Evolutionary conservation across 2,113 vertebrate species (phyloP).

Genomic region (Crotalus viridis): DNA sequence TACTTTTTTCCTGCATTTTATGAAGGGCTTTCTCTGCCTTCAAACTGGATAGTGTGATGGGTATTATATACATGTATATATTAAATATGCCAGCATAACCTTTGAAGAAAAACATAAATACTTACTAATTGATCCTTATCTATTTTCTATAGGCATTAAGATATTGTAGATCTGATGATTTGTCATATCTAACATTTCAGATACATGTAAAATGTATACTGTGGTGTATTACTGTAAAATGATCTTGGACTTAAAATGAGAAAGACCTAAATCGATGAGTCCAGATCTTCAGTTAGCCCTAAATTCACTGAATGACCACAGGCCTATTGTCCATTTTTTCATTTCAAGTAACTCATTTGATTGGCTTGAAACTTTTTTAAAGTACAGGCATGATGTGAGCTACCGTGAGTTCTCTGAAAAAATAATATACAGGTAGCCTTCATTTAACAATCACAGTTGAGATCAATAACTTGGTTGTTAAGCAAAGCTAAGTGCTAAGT

Average conservation of each 20-base stretch:
- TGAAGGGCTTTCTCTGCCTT: neutral
- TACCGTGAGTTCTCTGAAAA: neutral
- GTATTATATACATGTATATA: neutral
- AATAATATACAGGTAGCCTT: neutral
- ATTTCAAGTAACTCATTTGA: neutral
- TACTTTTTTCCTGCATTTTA: neutral
- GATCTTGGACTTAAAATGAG: neutral
- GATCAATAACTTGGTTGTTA: neutral
- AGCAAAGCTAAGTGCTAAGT: neutral
- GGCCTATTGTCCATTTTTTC: neutral
- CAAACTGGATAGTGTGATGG: neutral
- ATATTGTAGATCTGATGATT: neutral
- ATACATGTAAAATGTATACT: neutral
- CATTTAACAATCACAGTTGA: neutral
- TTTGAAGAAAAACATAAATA: neutral
- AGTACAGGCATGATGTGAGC: neutral
- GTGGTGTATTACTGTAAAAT: neutral
- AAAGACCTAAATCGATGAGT: neutral
- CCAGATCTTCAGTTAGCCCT: neutral
- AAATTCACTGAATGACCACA: neutral
- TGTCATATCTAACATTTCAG: neutral
- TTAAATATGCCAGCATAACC: neutral
- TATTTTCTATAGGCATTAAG: neutral
- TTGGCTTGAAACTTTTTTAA: neutral
- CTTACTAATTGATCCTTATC: neutral